Percentiles rank a stretch among this genome's conserved stretches.
Conservation (phyloP, 2,888 invertebrate genomes). For the Latheticus oryzae region DNA sequence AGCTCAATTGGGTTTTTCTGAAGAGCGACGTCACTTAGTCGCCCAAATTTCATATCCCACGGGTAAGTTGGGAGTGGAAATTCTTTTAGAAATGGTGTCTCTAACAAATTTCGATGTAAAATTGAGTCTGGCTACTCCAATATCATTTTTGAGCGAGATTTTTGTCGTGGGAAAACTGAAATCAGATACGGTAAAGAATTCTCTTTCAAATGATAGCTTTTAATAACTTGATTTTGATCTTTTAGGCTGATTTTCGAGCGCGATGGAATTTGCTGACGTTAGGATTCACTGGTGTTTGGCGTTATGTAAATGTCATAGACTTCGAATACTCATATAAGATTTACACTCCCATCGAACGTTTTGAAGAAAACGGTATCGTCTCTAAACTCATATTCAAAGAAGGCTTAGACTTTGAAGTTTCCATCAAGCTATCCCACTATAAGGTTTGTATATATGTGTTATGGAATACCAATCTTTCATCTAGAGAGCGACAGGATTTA, state of each 20-base stretch:
- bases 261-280: conserved; percentile 80
- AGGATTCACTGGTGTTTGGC: conserved; percentile 85
- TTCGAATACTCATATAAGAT: conserved; percentile 83
- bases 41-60: conserved; percentile 78
- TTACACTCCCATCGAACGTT: conserved; percentile 81
- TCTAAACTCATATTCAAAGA: conserved; percentile 75
- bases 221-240: conserved; percentile 38
- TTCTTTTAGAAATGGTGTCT: conserved; percentile 72
- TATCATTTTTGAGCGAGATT: conserved; percentile 76
- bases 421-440: conserved; percentile 75
- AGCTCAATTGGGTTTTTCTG: conserved; percentile 79
- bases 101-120: conserved; percentile 79
- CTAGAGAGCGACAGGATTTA: conserved; percentile 52
- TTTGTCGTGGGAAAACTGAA: conserved; percentile 77
- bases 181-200: conserved; percentile 71
- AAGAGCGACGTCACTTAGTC: conserved; percentile 76
- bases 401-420: conserved; percentile 77
- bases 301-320: conserved; percentile 74
- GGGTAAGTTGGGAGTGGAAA: conserved; percentile 78
- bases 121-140: conserved; percentile 78
- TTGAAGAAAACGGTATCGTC: conserved; percentile 82
- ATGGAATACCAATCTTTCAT: conserved; percentile 49
- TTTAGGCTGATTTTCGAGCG: conserved; percentile 78
- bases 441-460: conserved; percentile 65
- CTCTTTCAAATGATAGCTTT: neutral